Percentiles rank a stretch among this genome's conserved stretches.
phyloP scores from a whole-genome alignment of 2,113 vertebrate genomes.

The Pelmatolapia mariae region DNA sequence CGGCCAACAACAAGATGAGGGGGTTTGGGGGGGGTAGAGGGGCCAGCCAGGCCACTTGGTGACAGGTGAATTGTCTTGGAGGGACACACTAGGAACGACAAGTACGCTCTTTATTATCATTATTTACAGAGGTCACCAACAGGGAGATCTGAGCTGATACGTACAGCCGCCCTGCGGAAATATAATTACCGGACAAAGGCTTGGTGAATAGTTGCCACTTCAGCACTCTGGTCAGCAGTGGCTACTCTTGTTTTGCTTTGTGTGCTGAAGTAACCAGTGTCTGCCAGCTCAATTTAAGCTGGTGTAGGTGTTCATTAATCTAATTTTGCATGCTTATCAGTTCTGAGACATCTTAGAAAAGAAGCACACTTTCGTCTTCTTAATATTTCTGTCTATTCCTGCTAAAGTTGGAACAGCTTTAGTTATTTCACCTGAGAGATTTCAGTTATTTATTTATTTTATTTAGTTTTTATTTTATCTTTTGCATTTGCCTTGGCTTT shows the following conservation, averaged over 20 bases:
- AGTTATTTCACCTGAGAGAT: background rate
- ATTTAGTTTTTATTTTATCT: accelerated
- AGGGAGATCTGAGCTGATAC: slow-evolving; percentile 71
- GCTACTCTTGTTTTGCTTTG: slow-evolving; percentile 41
- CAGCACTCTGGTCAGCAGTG: slow-evolving; percentile 55
- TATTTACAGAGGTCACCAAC: slow-evolving; percentile 68
- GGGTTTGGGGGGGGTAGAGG: background rate
- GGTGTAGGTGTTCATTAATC: slow-evolving; percentile 1
- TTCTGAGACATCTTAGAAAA: background rate
- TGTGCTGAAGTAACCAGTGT: slow-evolving; percentile 51
- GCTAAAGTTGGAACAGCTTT: background rate
- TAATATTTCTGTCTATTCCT: background rate
- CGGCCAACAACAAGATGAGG: slow-evolving; percentile 47
- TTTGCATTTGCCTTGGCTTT: background rate
- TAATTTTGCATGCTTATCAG: background rate
- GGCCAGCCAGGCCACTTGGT: background rate
- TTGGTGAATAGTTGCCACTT: slow-evolving; percentile 66
- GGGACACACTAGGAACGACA: slow-evolving; percentile 29
- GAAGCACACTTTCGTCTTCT: background rate
- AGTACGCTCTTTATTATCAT: slow-evolving; percentile 51
- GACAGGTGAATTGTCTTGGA: slow-evolving; percentile 60
- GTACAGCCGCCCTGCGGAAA: slow-evolving; percentile 64
- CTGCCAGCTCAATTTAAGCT: slow-evolving; percentile 8
- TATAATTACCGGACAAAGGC: slow-evolving; percentile 72
- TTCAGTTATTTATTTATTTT: background rate